A percentile compares a stretch with the other conserved stretches of the same genome.
These are phyloP conservation scores for Psilopsiagon aurifrons DNA, from an alignment of 2,113 vertebrate species.

Conservation along the genomic window DNA sequence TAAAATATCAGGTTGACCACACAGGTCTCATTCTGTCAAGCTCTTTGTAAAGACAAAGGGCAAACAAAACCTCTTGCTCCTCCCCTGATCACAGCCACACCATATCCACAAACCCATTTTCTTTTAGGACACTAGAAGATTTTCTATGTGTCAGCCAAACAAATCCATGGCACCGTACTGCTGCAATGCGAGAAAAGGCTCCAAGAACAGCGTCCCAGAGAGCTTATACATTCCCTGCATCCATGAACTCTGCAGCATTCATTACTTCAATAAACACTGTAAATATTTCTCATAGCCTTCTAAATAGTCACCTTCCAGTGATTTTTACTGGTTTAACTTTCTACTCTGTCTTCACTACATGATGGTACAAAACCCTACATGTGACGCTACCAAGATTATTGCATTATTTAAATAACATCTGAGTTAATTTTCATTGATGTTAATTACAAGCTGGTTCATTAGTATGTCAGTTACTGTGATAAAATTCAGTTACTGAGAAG, in stretches of 20 bases:
- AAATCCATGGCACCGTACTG: rapidly evolving
- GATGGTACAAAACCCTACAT: neutral
- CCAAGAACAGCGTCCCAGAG: rapidly evolving
- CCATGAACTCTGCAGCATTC: neutral
- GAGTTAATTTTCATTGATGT: neutral
- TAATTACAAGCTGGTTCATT: slow-evolving; percentile 33
- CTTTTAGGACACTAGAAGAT: neutral
- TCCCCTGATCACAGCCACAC: neutral
- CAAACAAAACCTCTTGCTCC: neutral
- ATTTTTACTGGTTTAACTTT: neutral
- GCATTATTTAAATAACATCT: neutral
- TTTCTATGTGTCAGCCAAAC: neutral
- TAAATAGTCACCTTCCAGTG: neutral
- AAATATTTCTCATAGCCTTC: neutral
- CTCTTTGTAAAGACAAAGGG: neutral
- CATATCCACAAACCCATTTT: neutral
- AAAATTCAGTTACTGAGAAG: neutral
- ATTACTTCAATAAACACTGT: neutral
- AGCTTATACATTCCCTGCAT: neutral
- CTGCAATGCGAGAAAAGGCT: neutral
- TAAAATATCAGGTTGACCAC: neutral
- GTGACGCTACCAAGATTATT: neutral
- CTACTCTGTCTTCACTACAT: neutral
- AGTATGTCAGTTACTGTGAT: neutral
- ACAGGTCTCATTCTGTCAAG: neutral